phyloP scores from a whole-genome alignment of 2,113 vertebrate species.

The Arothron firmamentum region DNA sequence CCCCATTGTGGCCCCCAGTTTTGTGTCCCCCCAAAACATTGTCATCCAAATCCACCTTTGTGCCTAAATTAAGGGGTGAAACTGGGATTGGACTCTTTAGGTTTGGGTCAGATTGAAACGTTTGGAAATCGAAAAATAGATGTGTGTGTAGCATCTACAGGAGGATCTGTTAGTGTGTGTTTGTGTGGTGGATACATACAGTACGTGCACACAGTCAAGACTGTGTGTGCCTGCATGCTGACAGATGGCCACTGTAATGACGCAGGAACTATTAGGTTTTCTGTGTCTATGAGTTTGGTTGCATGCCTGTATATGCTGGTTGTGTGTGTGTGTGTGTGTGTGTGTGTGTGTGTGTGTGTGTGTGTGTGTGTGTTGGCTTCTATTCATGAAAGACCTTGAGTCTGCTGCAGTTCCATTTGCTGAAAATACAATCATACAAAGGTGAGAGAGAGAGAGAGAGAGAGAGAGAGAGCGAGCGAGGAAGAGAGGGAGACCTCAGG shows the following conservation, averaged over 20 bases:
- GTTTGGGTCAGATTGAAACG: too few species aligned
- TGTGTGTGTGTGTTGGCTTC: conserved; percentile 11
- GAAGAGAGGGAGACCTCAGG: not conserved
- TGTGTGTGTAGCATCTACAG: not conserved
- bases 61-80: too few species aligned
- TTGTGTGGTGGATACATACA: conserved; percentile 20
- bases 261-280: conserved; percentile 66
- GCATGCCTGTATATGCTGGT: conserved; percentile 35
- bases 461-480: conserved; percentile 1
- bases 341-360: conserved; percentile 20
- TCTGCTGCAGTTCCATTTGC: conserved; percentile 43
- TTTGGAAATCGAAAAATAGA: not conserved
- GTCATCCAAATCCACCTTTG: too few species aligned
- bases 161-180: conserved; percentile 21
- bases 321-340: conserved; percentile 16
- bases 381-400: conserved; percentile 63
- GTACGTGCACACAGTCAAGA: conserved; percentile 47
- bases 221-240: conserved; percentile 46
- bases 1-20: too few species aligned
- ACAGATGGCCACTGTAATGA: conserved; percentile 73
- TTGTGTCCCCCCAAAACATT: too few species aligned
- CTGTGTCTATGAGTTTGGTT: conserved; percentile 53
- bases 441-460: not conserved
- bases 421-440: conserved; percentile 45
- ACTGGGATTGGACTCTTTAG: too few species aligned